Evolutionary conservation across 1,140 invertebrate species (phyloP).

Genomic region (Charaxes varanes): DNA sequence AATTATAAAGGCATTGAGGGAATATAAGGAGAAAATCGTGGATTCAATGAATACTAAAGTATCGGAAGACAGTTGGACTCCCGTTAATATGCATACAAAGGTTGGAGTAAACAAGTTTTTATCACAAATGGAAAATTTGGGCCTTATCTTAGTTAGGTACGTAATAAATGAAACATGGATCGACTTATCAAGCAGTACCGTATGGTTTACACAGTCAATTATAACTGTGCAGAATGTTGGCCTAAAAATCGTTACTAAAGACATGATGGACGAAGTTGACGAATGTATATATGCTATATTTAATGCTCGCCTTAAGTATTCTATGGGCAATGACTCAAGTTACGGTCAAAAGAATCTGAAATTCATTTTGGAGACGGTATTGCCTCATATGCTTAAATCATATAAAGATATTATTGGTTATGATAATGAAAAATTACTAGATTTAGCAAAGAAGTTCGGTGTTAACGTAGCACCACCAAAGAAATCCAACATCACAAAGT

Average conservation of each 20-base stretch:
- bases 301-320: slow-evolving; percentile 58
- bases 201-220: slow-evolving; percentile 71
- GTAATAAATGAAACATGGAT: slow-evolving; percentile 73
- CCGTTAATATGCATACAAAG: slow-evolving; percentile 72
- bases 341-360: slow-evolving; percentile 70
- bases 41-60: slow-evolving; percentile 69
- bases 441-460: slow-evolving; percentile 66
- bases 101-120: slow-evolving; percentile 65
- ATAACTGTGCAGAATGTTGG: slow-evolving; percentile 67
- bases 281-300: slow-evolving; percentile 68
- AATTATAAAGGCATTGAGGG: slow-evolving; percentile 63
- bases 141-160: slow-evolving; percentile 70
- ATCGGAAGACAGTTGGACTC: slow-evolving; percentile 71
- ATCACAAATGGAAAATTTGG: slow-evolving; percentile 69
- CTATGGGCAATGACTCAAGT: slow-evolving; percentile 58
- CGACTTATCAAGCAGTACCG: slow-evolving; percentile 70
- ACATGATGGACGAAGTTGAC: slow-evolving; percentile 70
- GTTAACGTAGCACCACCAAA: slow-evolving; percentile 56
- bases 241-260: slow-evolving; percentile 64
- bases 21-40: slow-evolving; percentile 67
- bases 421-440: slow-evolving; percentile 66
- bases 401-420: slow-evolving; percentile 69
- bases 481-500: slow-evolving; percentile 71
- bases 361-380: slow-evolving; percentile 67
- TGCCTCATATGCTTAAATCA: slow-evolving; percentile 64